Percentiles rank a stretch among this genome's conserved stretches.
phyloP scores from a whole-genome alignment of 2,797 vertebrate genomes.

The Sebastes nivosus region DNA sequence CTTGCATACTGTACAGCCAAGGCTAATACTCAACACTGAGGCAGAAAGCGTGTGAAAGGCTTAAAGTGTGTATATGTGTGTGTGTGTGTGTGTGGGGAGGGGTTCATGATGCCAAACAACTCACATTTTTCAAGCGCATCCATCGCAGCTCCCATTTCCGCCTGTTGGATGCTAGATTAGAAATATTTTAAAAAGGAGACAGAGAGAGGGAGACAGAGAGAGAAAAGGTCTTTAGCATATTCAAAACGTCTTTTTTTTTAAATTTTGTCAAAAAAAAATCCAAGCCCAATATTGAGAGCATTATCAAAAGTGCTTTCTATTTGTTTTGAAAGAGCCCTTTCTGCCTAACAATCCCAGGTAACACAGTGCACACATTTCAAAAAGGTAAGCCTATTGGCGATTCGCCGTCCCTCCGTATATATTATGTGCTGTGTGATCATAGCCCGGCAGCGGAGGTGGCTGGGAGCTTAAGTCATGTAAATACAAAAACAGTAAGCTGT shows the following conservation, averaged over 20 bases:
- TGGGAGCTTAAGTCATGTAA: conserved; percentile 72
- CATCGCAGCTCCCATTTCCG: conserved; percentile 99
- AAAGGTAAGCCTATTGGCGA: conserved; percentile 65
- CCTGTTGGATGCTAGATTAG: conserved; percentile 94
- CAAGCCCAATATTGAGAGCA: conserved; percentile 54
- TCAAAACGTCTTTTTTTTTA: conserved; percentile 57
- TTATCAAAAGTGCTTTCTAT: conserved; percentile 70
- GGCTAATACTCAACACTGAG: conserved; percentile 62
- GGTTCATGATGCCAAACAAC: conserved; percentile 63
- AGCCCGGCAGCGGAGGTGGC: conserved; percentile 48
- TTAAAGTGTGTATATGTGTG: conserved; percentile 38
- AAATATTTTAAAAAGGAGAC: conserved; percentile 21
- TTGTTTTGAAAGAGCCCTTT: conserved; percentile 60
- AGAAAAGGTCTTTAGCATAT: conserved; percentile 62
- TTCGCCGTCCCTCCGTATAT: conserved; percentile 35
- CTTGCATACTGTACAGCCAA: conserved; percentile 58
- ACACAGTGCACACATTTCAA: conserved; percentile 39
- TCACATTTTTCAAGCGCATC: conserved; percentile 99
- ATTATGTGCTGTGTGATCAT: conserved; percentile 53
- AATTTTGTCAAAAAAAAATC: conserved; percentile 31
- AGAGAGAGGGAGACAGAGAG: conserved; percentile 19
- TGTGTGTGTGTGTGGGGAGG: conserved; percentile 17
- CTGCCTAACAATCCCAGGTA: conserved; percentile 67
- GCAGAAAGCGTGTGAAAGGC: conserved; percentile 40
- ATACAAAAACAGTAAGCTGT: conserved; percentile 73